Percentiles rank a stretch among this genome's conserved stretches.
These are phyloP conservation scores for Oplegnathus fasciatus DNA, from an alignment of 2,113 vertebrate species.

Conservation along the genomic window DNA sequence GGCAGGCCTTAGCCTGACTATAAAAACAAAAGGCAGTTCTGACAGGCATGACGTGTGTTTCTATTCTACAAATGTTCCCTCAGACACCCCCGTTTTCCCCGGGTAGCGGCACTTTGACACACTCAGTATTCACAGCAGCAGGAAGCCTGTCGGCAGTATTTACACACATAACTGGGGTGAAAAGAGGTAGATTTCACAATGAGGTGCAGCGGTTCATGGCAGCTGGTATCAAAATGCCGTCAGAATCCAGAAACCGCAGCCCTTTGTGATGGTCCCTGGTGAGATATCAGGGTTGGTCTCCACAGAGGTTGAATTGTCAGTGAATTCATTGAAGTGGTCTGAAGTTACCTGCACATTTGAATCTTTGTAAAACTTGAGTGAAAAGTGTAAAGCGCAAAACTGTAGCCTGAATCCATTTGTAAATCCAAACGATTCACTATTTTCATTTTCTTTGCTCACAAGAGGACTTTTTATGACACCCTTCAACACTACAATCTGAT, in stretches of 20 bases:
- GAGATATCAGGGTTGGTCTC: constrained; percentile 44
- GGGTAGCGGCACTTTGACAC: constrained; percentile 65
- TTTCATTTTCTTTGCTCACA: constrained; percentile 1
- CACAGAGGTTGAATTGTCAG: constrained; percentile 28
- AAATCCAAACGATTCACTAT: not conserved
- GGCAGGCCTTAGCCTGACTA: constrained; percentile 41
- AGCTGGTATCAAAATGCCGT: constrained; percentile 53
- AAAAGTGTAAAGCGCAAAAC: constrained; percentile 1
- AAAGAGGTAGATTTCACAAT: constrained; percentile 71
- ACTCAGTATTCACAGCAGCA: constrained; percentile 69
- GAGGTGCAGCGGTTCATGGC: constrained; percentile 65
- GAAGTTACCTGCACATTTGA: constrained; percentile 27
- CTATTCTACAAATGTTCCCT: constrained; percentile 66
- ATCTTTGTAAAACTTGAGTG: constrained; percentile 31
- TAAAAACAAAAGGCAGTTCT: constrained; percentile 66
- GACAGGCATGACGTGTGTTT: constrained; percentile 65
- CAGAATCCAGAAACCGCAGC: constrained; percentile 54
- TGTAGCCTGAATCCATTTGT: not conserved
- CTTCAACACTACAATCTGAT: constrained; percentile 14
- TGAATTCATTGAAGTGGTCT: constrained; percentile 25
- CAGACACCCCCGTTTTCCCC: constrained; percentile 57
- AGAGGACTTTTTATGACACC: constrained; percentile 3
- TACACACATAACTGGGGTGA: constrained; percentile 74
- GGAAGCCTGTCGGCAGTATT: constrained; percentile 71
- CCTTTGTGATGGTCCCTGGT: constrained; percentile 54